Conservation (phyloP, 1,140 invertebrate genomes). For the Drosophila tani region DNA sequence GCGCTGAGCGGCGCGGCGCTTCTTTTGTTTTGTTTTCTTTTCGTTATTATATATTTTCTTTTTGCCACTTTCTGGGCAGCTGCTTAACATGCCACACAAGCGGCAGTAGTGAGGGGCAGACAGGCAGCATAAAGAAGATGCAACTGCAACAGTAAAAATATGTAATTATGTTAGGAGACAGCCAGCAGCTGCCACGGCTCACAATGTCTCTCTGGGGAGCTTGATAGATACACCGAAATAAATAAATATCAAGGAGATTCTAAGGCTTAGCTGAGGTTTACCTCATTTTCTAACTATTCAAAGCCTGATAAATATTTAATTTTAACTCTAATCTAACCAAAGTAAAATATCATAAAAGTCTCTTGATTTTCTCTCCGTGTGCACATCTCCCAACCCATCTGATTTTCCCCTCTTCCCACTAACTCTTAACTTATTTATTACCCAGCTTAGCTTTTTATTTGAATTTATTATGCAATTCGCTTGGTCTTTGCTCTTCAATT, state of each 20-base stretch:
- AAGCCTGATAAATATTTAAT: not conserved
- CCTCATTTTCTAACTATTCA: not conserved
- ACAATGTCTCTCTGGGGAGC: not conserved
- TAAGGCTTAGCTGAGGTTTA: no score
- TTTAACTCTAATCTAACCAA: no score
- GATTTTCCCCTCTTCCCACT: conserved; percentile 5
- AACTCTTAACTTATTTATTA: conserved; percentile 52
- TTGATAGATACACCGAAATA: not conserved
- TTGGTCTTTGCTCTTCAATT: conserved; percentile 56
- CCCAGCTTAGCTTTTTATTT: conserved; percentile 56
- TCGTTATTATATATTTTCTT: conserved; percentile 48
- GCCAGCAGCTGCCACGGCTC: conserved; percentile 31
- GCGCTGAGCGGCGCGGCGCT: conserved; percentile 33
- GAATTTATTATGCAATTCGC: conserved; percentile 69
- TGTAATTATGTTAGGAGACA: conserved; percentile 78
- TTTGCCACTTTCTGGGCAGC: conserved; percentile 71
- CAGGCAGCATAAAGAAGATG: conserved; percentile 38
- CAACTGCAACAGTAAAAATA: conserved; percentile 68
- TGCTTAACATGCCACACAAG: conserved; percentile 77
- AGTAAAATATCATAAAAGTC: not conserved
- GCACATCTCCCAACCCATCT: not conserved
- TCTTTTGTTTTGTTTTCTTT: conserved; percentile 67
- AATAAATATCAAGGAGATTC: not conserved
- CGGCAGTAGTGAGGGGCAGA: conserved; percentile 21
- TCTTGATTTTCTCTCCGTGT: not conserved